A percentile compares a stretch with the other conserved stretches of the same genome.
These are phyloP conservation scores for Paedocypris sp. DNA, from an alignment of 2,113 vertebrate genomes.

Conservation along the genomic window DNA sequence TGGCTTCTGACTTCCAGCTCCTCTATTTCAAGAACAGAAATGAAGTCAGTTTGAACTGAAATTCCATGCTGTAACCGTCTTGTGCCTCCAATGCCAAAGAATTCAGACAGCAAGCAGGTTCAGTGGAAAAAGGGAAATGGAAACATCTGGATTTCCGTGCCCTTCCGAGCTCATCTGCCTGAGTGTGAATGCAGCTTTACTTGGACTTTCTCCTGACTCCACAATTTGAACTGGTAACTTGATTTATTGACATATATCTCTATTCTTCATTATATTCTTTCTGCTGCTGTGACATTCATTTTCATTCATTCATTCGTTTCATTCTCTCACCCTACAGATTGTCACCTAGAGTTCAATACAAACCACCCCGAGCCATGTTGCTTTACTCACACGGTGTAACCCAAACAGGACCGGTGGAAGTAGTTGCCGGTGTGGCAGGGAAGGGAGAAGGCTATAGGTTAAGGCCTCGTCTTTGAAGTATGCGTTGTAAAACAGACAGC, in stretches of 20 bases:
- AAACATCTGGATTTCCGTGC: constrained; percentile 25
- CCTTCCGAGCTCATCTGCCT: constrained; percentile 23
- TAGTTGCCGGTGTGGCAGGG: constrained; percentile 8
- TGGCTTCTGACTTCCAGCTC: constrained; percentile 28
- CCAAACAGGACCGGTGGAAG: constrained; percentile 9
- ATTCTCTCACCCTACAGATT: constrained; percentile 7
- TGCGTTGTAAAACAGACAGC: constrained; percentile 34
- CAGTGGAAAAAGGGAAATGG: constrained; percentile 38
- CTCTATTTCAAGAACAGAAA: constrained; percentile 33
- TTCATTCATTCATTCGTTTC: no score
- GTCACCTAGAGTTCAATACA: constrained; percentile 12
- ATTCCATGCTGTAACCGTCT: constrained; percentile 40
- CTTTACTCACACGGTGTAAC: constrained; percentile 13
- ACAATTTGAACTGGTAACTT: no score
- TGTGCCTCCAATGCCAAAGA: constrained; percentile 31
- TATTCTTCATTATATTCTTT: no score
- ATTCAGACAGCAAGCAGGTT: constrained; percentile 32
- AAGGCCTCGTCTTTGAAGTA: constrained; percentile 29
- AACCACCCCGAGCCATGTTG: constrained; percentile 6
- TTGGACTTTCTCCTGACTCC: no score
- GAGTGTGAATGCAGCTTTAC: no score
- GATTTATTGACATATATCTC: no score
- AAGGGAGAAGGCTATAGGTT: constrained; percentile 14
- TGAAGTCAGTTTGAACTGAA: constrained; percentile 36
- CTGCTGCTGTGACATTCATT: no score